Conservation (phyloP, 2,797 vertebrate species). For the Lepilemur septentrionalis region DNA sequence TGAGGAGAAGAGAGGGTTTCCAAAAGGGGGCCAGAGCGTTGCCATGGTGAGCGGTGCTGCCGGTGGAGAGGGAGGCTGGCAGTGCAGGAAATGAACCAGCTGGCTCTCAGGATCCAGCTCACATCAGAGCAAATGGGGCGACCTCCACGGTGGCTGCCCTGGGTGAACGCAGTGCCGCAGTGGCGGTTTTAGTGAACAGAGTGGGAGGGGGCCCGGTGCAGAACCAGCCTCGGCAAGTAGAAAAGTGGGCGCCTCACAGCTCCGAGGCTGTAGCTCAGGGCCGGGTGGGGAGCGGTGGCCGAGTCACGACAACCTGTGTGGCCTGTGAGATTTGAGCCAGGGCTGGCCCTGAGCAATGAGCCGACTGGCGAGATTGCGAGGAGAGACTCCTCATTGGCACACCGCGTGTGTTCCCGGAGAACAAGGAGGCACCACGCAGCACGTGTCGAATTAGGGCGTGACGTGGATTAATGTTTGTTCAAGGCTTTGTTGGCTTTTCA, state of each 20-base stretch:
- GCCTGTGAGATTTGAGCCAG: not conserved
- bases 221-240: not conserved
- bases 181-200: not conserved
- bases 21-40: not conserved
- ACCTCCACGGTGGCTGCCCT: rapidly evolving
- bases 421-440: not conserved
- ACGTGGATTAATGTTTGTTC: not conserved
- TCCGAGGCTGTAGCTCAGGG: rapidly evolving
- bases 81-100: not conserved
- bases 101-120: not conserved
- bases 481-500: not conserved
- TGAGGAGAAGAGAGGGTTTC: not conserved
- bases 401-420: rapidly evolving
- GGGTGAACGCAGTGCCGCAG: not conserved
- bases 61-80: rapidly evolving
- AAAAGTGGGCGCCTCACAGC: not conserved
- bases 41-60: not conserved
- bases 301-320: not conserved
- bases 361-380: not conserved
- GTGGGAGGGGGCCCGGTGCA: too few species aligned
- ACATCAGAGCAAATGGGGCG: not conserved
- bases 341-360: not conserved
- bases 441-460: rapidly evolving
- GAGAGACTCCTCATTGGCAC: rapidly evolving
- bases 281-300: not conserved